Base-by-base conservation (phyloP, 2,113 vertebrate genomes). In the Mormoops blainvillei region DNA sequence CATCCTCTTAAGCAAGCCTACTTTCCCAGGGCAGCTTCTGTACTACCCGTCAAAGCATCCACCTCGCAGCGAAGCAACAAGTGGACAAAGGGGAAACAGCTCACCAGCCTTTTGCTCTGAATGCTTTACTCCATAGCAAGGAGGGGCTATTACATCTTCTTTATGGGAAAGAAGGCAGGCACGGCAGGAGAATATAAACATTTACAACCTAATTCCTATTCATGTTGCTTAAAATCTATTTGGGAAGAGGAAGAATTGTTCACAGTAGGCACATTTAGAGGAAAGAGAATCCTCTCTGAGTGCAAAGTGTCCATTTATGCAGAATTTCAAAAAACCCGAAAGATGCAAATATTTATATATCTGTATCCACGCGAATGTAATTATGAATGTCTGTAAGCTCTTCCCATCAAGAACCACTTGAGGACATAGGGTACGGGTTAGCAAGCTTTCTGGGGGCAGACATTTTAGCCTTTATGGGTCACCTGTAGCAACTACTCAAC, bases 151-250 rank as follows among this genome's bases (percentile, higher is more conserved):
- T 86, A 61, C 41, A 41, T 90, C 43, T 87, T 48, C 63, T 94
- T 67, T 70, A 58, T 52, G 70, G 33, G 56, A 74, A 96, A 93
- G 76, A 63, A 67, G 91, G 58, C 13, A 54, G 67, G 54, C 68
- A 83, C 28, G 7, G 74, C 31, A 76, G 52, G 73, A 83, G 85
- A 94, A 84, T 43, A 92, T 84, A 92, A 95, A 92, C 88, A 90
- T 74, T 95, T 89, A 96, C 92, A 92, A 87, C 38, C 58, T 24
- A 81, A 84, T 87, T 96, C 48, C 52, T 92, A 56, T 84, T 97
- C n/a, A 73, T 96, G 71, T 81, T 87, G 33, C 80, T 92, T 87
- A 83, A 87, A 80, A 76, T 91, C 88, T 81, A 83, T 70, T 89
- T 89, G 70, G 36, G 80, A 74, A 96, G 76, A 92, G 68, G 77